Evolutionary conservation across 1,140 invertebrate species (phyloP), one percentile per base, ranked within the genome.

Genomic region (Diorhabda elongata): DNA sequence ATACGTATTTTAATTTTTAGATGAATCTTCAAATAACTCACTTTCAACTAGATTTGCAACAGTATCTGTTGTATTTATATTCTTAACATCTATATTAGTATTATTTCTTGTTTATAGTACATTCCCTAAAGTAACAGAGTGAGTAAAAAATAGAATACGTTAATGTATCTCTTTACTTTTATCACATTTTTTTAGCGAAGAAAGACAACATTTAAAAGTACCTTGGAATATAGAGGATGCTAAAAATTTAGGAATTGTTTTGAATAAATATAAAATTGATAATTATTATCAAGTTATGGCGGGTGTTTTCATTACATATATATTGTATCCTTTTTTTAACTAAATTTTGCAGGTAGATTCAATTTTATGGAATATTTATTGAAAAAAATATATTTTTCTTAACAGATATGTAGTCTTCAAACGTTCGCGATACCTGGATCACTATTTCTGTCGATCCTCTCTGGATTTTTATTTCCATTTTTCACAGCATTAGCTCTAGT

Each of bases 351-450:
- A 26, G 5, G 9, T 6, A 5, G 5, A 52, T 9, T 52, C 47
- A 52, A 6, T 52, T 52, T 52, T 52, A 52, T 6, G 47, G 47
- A 58, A 67, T 66, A 3, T 11, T 57, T 62, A 58, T 61, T 47
- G 41, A 44, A 59, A 41, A 43, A 58, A 42, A 59, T 63, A 61
- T 57, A 59, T 61, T 58, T 65, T 71, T 56, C 68, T 75, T 73
- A 73, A 76, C 57, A 11, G 41, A 7, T 41, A 56, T 61, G 8
- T 67, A 98, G 96, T 84, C 88, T 99, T 74, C 98, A 99, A 88
- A 97, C 98, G 70, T 99, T 99, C 85, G 98, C 97, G 74, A 99
- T 99, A 84, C 98, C 98, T 74, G 98, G 98, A 73, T 99, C 97
- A 44, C 92, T 99, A 79, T 99, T 98, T 81, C 84, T 99, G 52